Conservation (phyloP, 1,140 invertebrate species). For the Anoplophora glabripennis region DNA sequence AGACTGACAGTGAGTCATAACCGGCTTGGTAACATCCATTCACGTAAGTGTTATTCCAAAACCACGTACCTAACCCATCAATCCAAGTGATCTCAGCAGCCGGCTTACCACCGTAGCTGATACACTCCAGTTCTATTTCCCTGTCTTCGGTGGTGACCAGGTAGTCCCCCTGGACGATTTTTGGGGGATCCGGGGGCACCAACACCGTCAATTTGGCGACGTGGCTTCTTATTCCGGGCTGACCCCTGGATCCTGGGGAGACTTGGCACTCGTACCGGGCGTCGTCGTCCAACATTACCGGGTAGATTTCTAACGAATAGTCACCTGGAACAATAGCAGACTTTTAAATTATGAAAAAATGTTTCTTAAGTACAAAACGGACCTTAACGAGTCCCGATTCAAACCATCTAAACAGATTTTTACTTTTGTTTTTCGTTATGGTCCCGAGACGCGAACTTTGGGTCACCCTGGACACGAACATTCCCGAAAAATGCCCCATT, state of each 20-base stretch:
- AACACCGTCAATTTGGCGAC: conserved; percentile 82
- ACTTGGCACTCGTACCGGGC: conserved; percentile 90
- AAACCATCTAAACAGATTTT: no score
- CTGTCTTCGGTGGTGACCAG: conserved; percentile 83
- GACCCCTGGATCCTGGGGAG: conserved; percentile 63
- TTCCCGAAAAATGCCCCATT: no score
- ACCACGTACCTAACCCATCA: conserved; percentile 64
- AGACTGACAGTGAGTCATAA: no score
- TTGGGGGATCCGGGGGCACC: conserved; percentile 84
- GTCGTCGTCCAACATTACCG: conserved; percentile 86
- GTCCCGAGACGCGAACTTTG: no score
- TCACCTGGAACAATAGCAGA: conserved; percentile 65
- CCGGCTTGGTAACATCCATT: no score
- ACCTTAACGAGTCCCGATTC: no score
- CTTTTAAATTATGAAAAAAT: not conserved
- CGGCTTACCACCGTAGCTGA: conserved; percentile 86
- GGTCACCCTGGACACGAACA: no score
- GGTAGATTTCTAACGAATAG: conserved; percentile 81
- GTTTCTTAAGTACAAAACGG: no score
- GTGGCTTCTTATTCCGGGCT: conserved; percentile 75
- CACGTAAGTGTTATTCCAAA: no score
- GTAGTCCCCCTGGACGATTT: conserved; percentile 79
- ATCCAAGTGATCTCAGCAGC: conserved; percentile 93
- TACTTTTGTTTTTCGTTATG: no score
- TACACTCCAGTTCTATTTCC: conserved; percentile 85